Base-by-base conservation (phyloP, 2,113 vertebrate genomes). In the Seriola quinqueradiata region DNA sequence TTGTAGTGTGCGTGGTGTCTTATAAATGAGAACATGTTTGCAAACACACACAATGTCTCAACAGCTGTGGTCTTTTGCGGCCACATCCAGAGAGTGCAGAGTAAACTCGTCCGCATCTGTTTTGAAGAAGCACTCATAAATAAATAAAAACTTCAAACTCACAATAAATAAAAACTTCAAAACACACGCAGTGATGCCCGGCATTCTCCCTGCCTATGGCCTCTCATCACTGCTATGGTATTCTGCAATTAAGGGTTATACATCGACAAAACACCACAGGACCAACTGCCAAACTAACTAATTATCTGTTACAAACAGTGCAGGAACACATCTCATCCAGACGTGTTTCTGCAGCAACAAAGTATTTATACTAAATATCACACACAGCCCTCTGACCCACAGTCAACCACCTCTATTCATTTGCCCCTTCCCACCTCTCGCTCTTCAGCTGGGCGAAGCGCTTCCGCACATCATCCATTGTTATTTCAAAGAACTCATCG, bases 401-500 rank as follows among this genome's bases (percentile, higher is more conserved):
- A 71, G 64, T 42, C 63, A 23, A 28, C 11, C 8, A 13, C n/a
- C 40, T 48, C n/a, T 40, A 42, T 44, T 55, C 61, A 23, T 36
- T 57, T 69, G 73, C 66, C 50, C 17, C 93, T 91, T 19, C 54
- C 16, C 91, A 97, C 98, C 98, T 97, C 90, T 98, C 97, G 13
- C 96, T 99, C 93, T 95, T 97, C 75, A 99, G 93, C 91, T 99
- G 97, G 7, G 98, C 95, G 76, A 99, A 95, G 70, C 98, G 97
- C 75, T 96, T 97, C 77, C 97, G 93, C 59, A 99, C 94, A 1
- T 99, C 98, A 6, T 99, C 98, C 82, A 99, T 86, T 0, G 98
- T 99, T 85, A 99, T 95, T 75, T 99, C 97, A 66, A 99, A 99
- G 91, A 99, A 99, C 60, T 98, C 97, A 2, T 99, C 97, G 0